phyloP scores from a whole-genome alignment of 2,113 vertebrate genomes.

The Struthio camelus region DNA sequence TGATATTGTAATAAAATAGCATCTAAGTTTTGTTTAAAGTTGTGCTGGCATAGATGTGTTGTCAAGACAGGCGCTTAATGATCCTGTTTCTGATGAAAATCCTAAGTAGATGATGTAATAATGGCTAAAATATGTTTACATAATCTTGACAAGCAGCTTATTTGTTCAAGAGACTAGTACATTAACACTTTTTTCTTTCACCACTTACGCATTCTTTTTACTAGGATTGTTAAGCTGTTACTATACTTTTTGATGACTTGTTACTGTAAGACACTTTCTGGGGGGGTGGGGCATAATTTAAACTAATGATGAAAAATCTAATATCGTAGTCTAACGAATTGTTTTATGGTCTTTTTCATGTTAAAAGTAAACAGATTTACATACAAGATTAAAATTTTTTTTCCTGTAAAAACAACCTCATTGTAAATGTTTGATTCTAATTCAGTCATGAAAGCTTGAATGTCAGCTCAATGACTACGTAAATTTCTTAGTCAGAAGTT shows the following conservation, averaged over 20 bases:
- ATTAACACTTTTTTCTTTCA: not conserved
- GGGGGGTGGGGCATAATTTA: not conserved
- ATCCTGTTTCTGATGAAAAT: not conserved
- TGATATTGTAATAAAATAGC: not conserved
- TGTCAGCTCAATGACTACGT: not conserved
- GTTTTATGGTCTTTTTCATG: not conserved
- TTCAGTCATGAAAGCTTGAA: constrained; percentile 1
- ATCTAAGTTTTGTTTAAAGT: not conserved
- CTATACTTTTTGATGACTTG: not conserved
- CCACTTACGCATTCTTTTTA: not conserved
- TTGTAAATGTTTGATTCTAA: constrained; percentile 11
- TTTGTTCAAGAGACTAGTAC: not conserved
- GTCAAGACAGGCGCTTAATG: not conserved
- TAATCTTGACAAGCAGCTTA: not conserved
- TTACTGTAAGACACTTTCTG: not conserved
- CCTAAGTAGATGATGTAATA: not conserved
- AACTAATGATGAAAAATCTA: not conserved
- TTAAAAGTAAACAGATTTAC: not conserved
- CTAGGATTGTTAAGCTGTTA: not conserved
- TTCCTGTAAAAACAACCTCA: not conserved
- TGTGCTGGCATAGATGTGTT: not conserved
- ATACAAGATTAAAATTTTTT: not conserved
- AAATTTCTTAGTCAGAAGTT: constrained; percentile 19
- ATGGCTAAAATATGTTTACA: not conserved
- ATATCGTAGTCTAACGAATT: not conserved